These are phyloP conservation scores for roundworm (Caenorhabditis elegans) DNA, from an alignment of 1,140 invertebrate genomes.

Conservation along the genomic window WBcel235 BX284606.5:2055001-2055500, in stretches of 20 bases:
- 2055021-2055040: too few species aligned
- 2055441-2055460: slow-evolving; percentile 89
- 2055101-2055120: too few species aligned
- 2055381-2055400: background rate
- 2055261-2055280: slow-evolving; percentile 78
- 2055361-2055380: slow-evolving; percentile 75
- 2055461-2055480: too few species aligned
- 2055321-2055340: slow-evolving; percentile 75
- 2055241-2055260: slow-evolving; percentile 84
- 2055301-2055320: slow-evolving; percentile 85
- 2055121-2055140: too few species aligned
- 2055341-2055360: slow-evolving; percentile 84
- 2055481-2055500: too few species aligned
- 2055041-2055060: too few species aligned
- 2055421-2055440: slow-evolving; percentile 75
- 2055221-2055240: slow-evolving; percentile 83
- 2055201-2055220: slow-evolving; percentile 85
- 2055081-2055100: too few species aligned
- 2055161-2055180: too few species aligned
- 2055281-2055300: slow-evolving; percentile 79
- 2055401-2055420: slow-evolving; percentile 53
- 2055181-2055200: slow-evolving; percentile 84
- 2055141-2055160: too few species aligned
- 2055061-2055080: too few species aligned
- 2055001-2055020: too few species aligned